Evolutionary conservation across 2,113 vertebrate genomes (phyloP).

Genomic region (Canis aureus): DNA sequence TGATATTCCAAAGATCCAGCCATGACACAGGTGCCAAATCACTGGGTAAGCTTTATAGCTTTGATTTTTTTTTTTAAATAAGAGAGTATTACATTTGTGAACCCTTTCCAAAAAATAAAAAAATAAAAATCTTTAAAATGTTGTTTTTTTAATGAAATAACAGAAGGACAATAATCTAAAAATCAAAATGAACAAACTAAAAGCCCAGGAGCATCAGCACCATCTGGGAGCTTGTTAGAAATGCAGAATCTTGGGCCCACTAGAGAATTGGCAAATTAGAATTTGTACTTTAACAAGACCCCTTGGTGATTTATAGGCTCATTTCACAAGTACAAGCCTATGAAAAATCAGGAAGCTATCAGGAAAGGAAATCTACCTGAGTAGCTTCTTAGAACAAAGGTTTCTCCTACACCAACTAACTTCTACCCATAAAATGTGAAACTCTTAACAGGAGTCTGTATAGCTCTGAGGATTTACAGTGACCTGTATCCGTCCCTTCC

Average conservation of each 20-base stretch:
- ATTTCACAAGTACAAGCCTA: not conserved
- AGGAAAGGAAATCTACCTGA: not conserved
- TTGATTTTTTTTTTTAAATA: not conserved
- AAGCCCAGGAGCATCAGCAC: not conserved
- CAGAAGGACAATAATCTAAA: not conserved
- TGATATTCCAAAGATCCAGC: not conserved
- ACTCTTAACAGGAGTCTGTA: not conserved
- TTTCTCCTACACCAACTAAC: not conserved
- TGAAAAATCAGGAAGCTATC: not conserved
- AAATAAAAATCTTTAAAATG: too few species aligned
- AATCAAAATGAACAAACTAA: not conserved
- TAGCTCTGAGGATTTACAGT: too few species aligned
- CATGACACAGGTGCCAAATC: not conserved
- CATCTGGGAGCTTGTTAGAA: not conserved
- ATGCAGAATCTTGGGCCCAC: not conserved
- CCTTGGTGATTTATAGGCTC: not conserved
- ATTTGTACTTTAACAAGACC: not conserved
- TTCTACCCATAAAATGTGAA: not conserved
- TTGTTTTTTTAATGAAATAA: not conserved
- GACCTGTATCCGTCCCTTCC: not conserved
- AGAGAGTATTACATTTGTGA: not conserved
- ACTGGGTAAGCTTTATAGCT: not conserved
- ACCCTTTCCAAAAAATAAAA: too few species aligned
- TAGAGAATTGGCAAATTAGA: not conserved
- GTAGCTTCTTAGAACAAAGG: not conserved